Base-by-base conservation (phyloP, 2,888 invertebrate species). In the Calephelis perditalis region DNA sequence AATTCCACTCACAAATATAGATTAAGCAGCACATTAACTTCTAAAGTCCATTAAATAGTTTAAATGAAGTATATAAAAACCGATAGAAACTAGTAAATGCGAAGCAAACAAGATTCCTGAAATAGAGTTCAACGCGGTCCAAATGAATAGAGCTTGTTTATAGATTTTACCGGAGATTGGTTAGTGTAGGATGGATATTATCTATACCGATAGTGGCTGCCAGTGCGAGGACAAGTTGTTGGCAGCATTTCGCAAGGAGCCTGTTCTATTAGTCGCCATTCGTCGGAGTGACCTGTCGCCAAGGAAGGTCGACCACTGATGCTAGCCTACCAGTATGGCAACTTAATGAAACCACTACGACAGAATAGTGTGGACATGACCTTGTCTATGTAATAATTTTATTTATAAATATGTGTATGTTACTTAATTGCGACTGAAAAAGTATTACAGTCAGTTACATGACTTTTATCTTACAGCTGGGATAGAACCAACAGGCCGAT, bases 291-390 rank as follows among this genome's bases (percentile, higher is more conserved):
- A 85, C 83, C 85, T 84, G 85, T 84, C 85, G 80, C 83, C 78
- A 71, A 71, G 83, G 83, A 84, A 86, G 86, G 86, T 80, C 84
- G 83, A 72, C 84, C 82, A 77, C 83, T 79, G 83, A 81, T 81
- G 82, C 70, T 75, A 76, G 73, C 72, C 68, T 63, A 81, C 85
- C 78, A 79, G 83, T 81, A 76, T 77, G 75, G 79, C 82, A 70
- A 80, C 79, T 82, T 82, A 81, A 79, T 73, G 74, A 80, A 74
- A 67, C 69, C 64, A 62, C 58, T 15, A 8, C 60, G 68, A 54
- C 57, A 40, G 62, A 62, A 15, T 62, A 45, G 12, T 66, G 65
- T 67, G 65, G 68, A 66, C 63, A 63, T 45, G 60, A 36, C 61
- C 35, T 11, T 44, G 6, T 7, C 49, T 11, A 45, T 55, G 26